Conservation (phyloP, 1,140 invertebrate species). For the Sipha flava region DNA sequence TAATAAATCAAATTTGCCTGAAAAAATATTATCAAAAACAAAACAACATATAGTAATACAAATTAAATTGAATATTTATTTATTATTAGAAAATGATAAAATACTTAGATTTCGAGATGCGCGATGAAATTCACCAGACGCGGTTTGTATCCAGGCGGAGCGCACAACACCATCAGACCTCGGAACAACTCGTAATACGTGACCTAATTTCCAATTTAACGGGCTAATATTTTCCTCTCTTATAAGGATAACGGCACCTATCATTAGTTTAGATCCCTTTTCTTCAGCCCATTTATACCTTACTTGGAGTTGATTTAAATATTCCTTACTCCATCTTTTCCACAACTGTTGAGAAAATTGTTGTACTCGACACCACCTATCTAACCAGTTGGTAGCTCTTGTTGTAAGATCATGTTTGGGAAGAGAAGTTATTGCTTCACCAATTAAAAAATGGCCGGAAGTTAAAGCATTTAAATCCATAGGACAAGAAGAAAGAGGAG, state of each 20-base stretch:
- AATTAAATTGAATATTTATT: not conserved
- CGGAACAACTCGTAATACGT: no score
- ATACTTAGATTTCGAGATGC: not conserved
- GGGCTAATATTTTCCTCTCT: not conserved
- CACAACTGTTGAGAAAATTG: not conserved
- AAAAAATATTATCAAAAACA: no score
- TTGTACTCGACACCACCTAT: not conserved
- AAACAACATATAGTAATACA: no score
- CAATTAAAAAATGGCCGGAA: slow-evolving; percentile 40
- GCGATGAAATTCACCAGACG: not conserved
- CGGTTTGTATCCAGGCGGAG: not conserved
- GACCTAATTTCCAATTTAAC: not conserved
- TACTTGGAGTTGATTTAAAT: not conserved
- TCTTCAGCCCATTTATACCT: not conserved
- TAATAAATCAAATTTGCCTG: no score
- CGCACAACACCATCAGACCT: not conserved
- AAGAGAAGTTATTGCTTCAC: slow-evolving; percentile 38
- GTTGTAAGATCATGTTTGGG: not conserved
- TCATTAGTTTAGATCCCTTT: not conserved
- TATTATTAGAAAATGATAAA: not conserved
- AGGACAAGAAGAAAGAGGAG: slow-evolving; percentile 36
- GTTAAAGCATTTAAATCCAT: slow-evolving; percentile 37
- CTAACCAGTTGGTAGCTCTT: not conserved
- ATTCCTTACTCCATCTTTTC: not conserved
- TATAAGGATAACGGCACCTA: not conserved